Evolutionary conservation across 2,797 vertebrate genomes (phyloP), one percentile per base, ranked within the genome.

Genomic region (Brotula barbata): DNA sequence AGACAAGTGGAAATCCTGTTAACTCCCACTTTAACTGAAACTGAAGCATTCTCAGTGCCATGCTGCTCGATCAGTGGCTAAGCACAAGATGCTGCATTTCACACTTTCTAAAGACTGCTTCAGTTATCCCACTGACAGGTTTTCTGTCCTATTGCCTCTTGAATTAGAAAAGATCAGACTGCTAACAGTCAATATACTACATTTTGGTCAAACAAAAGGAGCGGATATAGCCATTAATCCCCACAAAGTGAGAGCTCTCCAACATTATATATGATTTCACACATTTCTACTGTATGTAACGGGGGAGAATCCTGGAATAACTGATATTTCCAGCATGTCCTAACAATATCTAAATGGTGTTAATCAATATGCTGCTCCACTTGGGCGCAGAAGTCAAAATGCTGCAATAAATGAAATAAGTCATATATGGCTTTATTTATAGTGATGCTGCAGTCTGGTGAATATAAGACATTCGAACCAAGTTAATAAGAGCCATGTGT

Each of bases 1-100:
- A 76, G 36, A 63, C 14, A 75, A 66, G 58, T 46, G 0, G 21
- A 3, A 1, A 42, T 2, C n/a, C 42, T 9, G 7, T 42, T 60
- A n/a, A n/a, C n/a, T n/a, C n/a, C n/a, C n/a, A n/a, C n/a, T n/a
- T n/a, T n/a, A n/a, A n/a, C n/a, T n/a, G n/a, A n/a, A n/a, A n/a
- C n/a, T n/a, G n/a, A n/a, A n/a, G n/a, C n/a, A n/a, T n/a, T n/a
- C n/a, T n/a, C n/a, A n/a, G n/a, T n/a, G n/a, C n/a, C n/a, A n/a
- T n/a, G n/a, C n/a, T n/a, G n/a, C n/a, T n/a, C n/a, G n/a, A n/a
- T n/a, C n/a, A n/a, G n/a, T n/a, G n/a, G n/a, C n/a, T n/a, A n/a
- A n/a, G n/a, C n/a, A n/a, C n/a, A n/a, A n/a, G n/a, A n/a, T n/a
- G n/a, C n/a, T n/a, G n/a, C n/a, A n/a, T n/a, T n/a, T n/a, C n/a